These are phyloP conservation scores for Xiphophorus maculatus DNA, from an alignment of 2,113 vertebrate genomes.

Conservation along the genomic window DNA sequence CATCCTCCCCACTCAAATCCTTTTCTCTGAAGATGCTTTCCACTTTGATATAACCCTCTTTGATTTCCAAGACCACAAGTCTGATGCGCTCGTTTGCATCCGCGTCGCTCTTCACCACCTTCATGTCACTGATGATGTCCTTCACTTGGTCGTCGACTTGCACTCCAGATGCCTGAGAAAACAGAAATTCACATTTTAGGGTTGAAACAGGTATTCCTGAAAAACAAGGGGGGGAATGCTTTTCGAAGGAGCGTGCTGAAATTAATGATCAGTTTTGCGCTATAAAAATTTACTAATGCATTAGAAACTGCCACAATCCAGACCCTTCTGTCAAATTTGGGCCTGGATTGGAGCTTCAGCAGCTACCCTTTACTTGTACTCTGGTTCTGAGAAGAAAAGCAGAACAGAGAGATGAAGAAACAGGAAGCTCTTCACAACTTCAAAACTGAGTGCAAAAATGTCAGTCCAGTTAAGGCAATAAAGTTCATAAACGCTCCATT, in stretches of 20 bases:
- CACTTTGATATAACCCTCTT: slow-evolving; percentile 69
- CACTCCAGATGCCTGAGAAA: slow-evolving; percentile 85
- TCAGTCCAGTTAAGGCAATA: not conserved
- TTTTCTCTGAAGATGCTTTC: slow-evolving; percentile 71
- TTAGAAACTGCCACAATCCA: not conserved
- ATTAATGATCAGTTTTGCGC: not conserved
- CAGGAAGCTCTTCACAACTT: slow-evolving; percentile 48
- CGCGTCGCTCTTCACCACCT: slow-evolving; percentile 69
- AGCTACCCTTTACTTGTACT: not conserved
- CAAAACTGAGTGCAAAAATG: not conserved
- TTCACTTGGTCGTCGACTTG: slow-evolving; percentile 74
- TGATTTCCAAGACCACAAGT: slow-evolving; percentile 69
- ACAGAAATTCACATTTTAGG: not conserved
- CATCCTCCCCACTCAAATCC: slow-evolving; percentile 58
- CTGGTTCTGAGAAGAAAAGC: slow-evolving; percentile 35
- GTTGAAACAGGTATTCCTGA: not conserved
- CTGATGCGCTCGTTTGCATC: slow-evolving; percentile 73
- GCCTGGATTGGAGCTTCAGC: not conserved
- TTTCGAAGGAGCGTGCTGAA: not conserved
- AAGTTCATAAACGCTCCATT: slow-evolving; percentile 4
- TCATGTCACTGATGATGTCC: slow-evolving; percentile 74
- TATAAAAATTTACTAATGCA: not conserved
- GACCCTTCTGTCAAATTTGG: not conserved
- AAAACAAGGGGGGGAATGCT: not conserved
- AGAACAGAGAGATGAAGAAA: slow-evolving; percentile 58